Evolutionary conservation across 2,113 vertebrate species (phyloP).

Genomic region (Puntigrus tetrazona): DNA sequence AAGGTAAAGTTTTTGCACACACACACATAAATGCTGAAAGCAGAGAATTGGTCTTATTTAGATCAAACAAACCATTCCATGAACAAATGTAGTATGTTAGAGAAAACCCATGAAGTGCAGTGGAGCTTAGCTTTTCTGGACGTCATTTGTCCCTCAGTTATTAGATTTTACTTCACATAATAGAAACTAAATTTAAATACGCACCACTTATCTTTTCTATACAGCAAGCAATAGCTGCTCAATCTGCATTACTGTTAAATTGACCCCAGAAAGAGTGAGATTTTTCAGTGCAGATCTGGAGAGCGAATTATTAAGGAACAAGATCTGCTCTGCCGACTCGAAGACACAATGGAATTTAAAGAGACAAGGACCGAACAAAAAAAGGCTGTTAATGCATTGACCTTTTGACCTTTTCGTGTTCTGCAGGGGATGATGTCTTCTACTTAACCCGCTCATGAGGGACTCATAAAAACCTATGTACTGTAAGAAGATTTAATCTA

Average conservation of each 20-base stretch:
- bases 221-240: neutral
- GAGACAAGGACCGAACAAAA: neutral
- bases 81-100: neutral
- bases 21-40: conserved; percentile 11
- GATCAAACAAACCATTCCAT: conserved; percentile 13
- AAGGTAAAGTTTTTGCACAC: neutral
- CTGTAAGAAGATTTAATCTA: conserved; percentile 10
- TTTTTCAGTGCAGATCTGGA: neutral
- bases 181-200: conserved; percentile 2
- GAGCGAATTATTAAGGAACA: neutral
- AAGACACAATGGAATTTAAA: conserved; percentile 1
- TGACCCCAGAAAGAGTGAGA: neutral
- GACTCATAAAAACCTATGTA: conserved; percentile 6
- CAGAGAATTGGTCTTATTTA: conserved; percentile 12
- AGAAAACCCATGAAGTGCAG: conserved; percentile 13
- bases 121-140: neutral
- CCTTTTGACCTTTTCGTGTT: neutral
- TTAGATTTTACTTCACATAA: neutral
- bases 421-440: conserved; percentile 4
- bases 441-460: conserved; percentile 5
- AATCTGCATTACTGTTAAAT: conserved; percentile 4
- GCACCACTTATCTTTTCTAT: neutral
- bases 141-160: neutral
- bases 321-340: neutral
- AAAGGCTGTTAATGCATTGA: neutral